Conservation (phyloP, 1,140 invertebrate species). For the Adoxophyes honmai region DNA sequence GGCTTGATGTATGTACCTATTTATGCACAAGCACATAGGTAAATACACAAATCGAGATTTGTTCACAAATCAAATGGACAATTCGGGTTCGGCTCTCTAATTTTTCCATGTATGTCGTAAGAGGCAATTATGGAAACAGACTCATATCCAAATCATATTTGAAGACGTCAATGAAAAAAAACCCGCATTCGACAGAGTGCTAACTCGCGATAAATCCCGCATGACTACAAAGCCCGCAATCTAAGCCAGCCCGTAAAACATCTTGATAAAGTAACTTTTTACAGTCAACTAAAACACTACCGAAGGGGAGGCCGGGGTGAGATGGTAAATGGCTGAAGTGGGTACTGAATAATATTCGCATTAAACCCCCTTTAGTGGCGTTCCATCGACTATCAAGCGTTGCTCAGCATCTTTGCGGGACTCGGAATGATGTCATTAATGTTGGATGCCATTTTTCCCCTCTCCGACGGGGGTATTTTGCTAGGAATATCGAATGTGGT, state of each 20-base stretch:
- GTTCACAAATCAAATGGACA: no score
- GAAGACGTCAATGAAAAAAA: no score
- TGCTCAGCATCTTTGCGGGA: conserved; percentile 57
- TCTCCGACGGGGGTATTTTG: conserved; percentile 21
- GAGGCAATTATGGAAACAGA: no score
- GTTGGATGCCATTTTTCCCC: conserved; percentile 49
- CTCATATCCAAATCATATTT: no score
- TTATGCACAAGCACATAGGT: no score
- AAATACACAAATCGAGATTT: no score
- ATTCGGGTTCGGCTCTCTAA: no score
- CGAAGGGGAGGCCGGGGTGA: conserved; percentile 9
- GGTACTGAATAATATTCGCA: conserved; percentile 66
- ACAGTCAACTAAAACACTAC: conserved; percentile 14
- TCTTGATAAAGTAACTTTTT: conserved; percentile 12
- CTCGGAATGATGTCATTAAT: conserved; percentile 60
- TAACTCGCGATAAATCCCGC: neutral
- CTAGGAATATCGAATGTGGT: conserved; percentile 39
- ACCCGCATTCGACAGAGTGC: no score
- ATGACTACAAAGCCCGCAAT: neutral
- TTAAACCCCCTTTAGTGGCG: conserved; percentile 52
- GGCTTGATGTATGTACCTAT: no score
- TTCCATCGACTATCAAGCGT: conserved; percentile 57
- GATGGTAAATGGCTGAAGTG: conserved; percentile 35
- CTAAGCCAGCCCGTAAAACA: conserved; percentile 7
- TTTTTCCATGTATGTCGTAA: no score